Evolutionary conservation across 1,140 invertebrate genomes (phyloP), one percentile per base, ranked within the genome.

Genomic region (Eulimnadia texana): DNA sequence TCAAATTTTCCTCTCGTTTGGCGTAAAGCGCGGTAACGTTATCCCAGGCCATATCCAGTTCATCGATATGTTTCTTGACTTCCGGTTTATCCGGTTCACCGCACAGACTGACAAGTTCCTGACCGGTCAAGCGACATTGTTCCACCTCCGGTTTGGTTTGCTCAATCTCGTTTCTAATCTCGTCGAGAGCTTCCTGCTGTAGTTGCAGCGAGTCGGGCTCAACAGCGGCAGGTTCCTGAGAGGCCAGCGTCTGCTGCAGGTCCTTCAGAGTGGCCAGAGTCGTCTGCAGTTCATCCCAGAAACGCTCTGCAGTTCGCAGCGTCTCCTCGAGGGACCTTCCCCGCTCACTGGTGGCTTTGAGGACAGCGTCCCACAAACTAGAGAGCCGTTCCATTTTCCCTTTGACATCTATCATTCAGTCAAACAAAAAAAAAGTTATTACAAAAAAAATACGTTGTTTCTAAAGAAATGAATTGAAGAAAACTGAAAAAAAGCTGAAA

Each of bases 21-120:
- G 91, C 90, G 73, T 93, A 97, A 22, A 96, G 73, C 3, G 90
- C 88, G 0, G 90, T 95, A 50, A 98, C 86, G 69, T 88, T 93
- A 70, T 93, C 88, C 88, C 93, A 93, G 2, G 89, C 90, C 68
- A 82, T 82, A 70, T 97, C 93, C 64, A 96, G 72, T 72, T 98
- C 93, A 74, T 97, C 93, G 70, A 98, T 93, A 70, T 96, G 90
- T 70, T 97, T 97, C 73, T 94, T 90, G 0, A 98, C 92, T 74
- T 98, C 94, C 0, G 93, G 93, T 75, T 94, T 94, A 70, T 98
- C 94, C 16, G 91, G 87, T 68, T 97, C 92, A 6, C 93, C 93
- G 71, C 92, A 93, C 42, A 97, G 76, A 58, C 84, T 84, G 84
- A 97, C 92, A 64, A 99, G 78, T 67, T 91, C 86, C 28, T 88